phyloP scores from a whole-genome alignment of 2,797 vertebrate species.

The Notolepis coatsorum region DNA sequence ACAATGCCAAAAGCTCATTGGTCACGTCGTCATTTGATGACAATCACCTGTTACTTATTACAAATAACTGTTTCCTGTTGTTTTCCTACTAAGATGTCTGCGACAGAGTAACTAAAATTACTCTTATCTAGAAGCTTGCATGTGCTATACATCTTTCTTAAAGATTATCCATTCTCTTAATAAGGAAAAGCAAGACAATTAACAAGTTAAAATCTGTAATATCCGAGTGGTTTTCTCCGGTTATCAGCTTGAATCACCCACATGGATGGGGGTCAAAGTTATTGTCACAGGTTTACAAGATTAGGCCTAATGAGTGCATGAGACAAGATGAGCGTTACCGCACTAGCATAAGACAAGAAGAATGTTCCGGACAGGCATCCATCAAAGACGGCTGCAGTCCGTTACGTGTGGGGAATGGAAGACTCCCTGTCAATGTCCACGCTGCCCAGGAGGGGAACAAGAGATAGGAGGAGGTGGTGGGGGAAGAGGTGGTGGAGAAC shows the following conservation, averaged over 20 bases:
- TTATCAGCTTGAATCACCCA: conserved; percentile 42
- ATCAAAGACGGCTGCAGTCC: conserved; percentile 47
- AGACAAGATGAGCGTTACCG: conserved; percentile 55
- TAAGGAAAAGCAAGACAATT: conserved; percentile 32
- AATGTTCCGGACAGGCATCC: background rate
- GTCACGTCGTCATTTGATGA: too few species aligned
- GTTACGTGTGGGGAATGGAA: conserved; percentile 40
- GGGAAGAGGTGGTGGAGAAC: conserved; percentile 23
- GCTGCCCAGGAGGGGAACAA: conserved; percentile 16
- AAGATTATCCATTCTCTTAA: background rate
- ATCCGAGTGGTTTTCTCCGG: conserved; percentile 25
- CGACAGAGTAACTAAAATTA: conserved; percentile 15
- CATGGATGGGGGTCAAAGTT: conserved; percentile 34
- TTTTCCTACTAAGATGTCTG: too few species aligned
- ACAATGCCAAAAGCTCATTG: too few species aligned
- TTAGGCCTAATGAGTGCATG: conserved; percentile 50
- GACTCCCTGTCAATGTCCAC: conserved; percentile 61
- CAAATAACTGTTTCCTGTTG: too few species aligned
- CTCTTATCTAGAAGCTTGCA: conserved; percentile 28
- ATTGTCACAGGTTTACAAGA: conserved; percentile 55
- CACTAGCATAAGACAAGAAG: conserved; percentile 51
- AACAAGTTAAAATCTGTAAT: conserved; percentile 27
- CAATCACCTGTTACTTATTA: too few species aligned
- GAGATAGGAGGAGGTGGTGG: conserved; percentile 36
- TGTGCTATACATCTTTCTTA: conserved; percentile 7